These are phyloP conservation scores for Monochamus alternatus DNA, from an alignment of 2,888 invertebrate genomes.

Conservation along the genomic window DNA sequence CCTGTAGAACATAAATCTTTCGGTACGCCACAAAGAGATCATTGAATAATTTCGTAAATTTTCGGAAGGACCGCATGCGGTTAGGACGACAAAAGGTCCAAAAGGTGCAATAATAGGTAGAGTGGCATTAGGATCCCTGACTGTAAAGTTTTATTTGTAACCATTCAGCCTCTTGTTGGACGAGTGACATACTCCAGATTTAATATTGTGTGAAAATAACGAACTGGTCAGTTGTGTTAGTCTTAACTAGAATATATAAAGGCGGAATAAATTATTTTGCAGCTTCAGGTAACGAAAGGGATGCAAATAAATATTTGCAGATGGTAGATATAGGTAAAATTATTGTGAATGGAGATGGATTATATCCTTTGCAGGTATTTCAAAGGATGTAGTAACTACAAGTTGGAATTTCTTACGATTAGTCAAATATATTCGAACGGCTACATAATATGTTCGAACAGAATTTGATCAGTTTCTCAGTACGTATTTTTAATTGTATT, in stretches of 20 bases:
- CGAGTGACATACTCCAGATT: conserved; percentile 34
- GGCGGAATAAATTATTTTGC: neutral
- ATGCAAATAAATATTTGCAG: neutral
- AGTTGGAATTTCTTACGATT: too few species aligned
- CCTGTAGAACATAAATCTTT: conserved; percentile 50
- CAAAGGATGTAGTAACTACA: too few species aligned
- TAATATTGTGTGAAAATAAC: conserved; percentile 27
- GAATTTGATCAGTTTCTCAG: too few species aligned
- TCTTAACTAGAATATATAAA: neutral
- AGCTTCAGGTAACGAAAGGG: neutral
- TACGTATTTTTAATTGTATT: too few species aligned
- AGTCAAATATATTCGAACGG: too few species aligned
- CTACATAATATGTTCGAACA: too few species aligned
- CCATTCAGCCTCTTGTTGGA: conserved; percentile 27
- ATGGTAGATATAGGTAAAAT: neutral
- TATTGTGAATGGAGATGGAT: neutral
- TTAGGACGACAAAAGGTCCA: conserved; percentile 47
- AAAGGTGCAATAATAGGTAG: conserved; percentile 44
- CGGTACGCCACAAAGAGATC: conserved; percentile 50
- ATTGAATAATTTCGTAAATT: conserved; percentile 50
- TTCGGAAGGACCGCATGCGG: conserved; percentile 54
- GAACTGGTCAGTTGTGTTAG: conserved; percentile 30
- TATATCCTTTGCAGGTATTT: neutral
- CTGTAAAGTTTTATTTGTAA: conserved; percentile 25
- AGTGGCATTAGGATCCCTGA: conserved; percentile 26